A percentile compares a stretch with the other conserved stretches of the same genome.
These are phyloP conservation scores for Quadroppia sp. DNA, from an alignment of 2,888 invertebrate species.

Conservation along the genomic window DNA sequence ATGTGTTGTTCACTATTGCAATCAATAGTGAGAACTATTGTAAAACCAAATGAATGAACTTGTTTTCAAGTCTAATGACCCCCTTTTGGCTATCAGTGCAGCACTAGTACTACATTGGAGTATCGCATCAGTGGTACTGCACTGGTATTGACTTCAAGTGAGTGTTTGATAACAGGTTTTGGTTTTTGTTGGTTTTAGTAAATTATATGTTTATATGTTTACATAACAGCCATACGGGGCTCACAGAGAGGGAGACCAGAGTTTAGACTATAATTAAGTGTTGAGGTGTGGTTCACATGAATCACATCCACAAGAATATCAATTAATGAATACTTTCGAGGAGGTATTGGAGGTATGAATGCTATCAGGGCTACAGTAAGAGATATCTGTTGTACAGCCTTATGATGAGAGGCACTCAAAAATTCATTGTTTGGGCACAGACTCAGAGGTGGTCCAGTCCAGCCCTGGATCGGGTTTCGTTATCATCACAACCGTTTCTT, in stretches of 20 bases:
- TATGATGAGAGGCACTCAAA: constrained; percentile 37
- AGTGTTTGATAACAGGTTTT: constrained; percentile 37
- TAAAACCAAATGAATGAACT: constrained; percentile 7
- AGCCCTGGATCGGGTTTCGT: constrained; percentile 24
- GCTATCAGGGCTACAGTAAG: not conserved
- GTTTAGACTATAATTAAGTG: constrained; percentile 35
- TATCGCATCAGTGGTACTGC: not conserved
- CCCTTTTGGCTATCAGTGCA: not conserved
- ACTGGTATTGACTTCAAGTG: not conserved
- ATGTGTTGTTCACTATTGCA: not conserved
- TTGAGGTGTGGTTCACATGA: constrained; percentile 26
- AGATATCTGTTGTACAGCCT: not conserved
- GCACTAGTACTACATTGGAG: not conserved
- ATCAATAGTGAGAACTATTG: not conserved
- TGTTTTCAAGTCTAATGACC: constrained; percentile 21
- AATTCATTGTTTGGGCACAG: constrained; percentile 22
- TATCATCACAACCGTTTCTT: constrained; percentile 16
- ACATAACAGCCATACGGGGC: constrained; percentile 27
- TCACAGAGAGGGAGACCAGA: constrained; percentile 18
- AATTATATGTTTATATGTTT: constrained; percentile 38
- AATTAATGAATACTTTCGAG: constrained; percentile 19
- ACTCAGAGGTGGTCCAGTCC: constrained; percentile 19
- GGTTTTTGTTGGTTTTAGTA: constrained; percentile 30
- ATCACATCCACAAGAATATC: constrained; percentile 17
- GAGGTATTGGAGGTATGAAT: constrained; percentile 12